These are phyloP conservation scores for Leptopilina myrica DNA, from an alignment of 2,888 invertebrate species.

Conservation along the genomic window DNA sequence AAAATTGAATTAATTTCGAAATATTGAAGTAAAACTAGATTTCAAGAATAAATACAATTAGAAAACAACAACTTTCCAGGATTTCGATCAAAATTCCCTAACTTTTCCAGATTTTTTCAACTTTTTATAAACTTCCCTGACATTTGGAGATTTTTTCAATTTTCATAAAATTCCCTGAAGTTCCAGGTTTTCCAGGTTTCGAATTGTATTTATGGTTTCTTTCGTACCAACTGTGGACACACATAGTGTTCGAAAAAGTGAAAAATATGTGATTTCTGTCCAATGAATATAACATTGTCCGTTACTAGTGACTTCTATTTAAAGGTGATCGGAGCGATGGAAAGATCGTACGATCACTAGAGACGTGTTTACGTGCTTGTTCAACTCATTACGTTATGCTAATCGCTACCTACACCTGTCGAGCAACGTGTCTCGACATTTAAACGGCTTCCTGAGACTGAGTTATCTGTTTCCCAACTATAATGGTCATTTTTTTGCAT, in stretches of 20 bases:
- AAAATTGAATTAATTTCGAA: too few species aligned
- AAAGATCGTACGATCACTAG: constrained; percentile 59
- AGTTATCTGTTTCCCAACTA: constrained; percentile 47
- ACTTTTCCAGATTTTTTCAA: too few species aligned
- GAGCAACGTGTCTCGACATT: constrained; percentile 45
- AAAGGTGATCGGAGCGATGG: constrained; percentile 65
- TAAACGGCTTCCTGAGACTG: constrained; percentile 47
- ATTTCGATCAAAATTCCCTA: too few species aligned
- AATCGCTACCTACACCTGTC: constrained; percentile 72
- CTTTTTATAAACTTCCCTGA: too few species aligned
- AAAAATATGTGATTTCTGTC: constrained; percentile 31
- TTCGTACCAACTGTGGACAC: too few species aligned
- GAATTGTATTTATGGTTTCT: too few species aligned
- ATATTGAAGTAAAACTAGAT: too few species aligned
- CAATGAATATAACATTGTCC: constrained; percentile 12
- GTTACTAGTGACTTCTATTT: constrained; percentile 59
- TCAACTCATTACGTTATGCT: constrained; percentile 72
- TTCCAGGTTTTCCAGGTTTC: too few species aligned
- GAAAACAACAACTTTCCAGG: too few species aligned
- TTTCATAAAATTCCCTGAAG: too few species aligned
- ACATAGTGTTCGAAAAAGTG: neutral
- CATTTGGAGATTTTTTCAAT: too few species aligned
- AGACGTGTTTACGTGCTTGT: constrained; percentile 66
- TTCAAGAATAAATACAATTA: too few species aligned
- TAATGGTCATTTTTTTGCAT: constrained; percentile 45